Evolutionary conservation across 2,797 vertebrate species (phyloP), one percentile per base, ranked within the genome.

Genomic region (Danio tinwini): DNA sequence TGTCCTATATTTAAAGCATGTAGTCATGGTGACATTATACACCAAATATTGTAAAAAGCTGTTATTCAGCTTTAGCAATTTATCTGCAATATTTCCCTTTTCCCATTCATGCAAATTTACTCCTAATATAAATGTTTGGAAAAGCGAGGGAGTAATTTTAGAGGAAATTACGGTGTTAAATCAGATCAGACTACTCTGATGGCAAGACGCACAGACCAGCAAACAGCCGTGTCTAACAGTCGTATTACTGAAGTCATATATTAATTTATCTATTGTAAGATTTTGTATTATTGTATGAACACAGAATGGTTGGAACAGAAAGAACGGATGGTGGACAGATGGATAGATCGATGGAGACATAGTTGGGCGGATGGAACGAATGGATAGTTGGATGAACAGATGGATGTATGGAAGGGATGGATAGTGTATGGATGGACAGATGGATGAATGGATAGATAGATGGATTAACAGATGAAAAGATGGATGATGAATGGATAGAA

Each of bases 141-240:
- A 49, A 72, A 29, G 0, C 11, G 5, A 55, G n/a, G 68, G 37
- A 42, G 65, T 70, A 5, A 45, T 78, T 78, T 29, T 4, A 52
- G 56, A 70, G 56, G 76, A 78, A 62, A 78, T 78, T 1, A 62
- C 42, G 44, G 13, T 69, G 11, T 69, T 21, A 78, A 52, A 71
- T 62, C 14, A 29, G 10, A 16, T 62, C 63, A 37, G 62, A 45
- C 19, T 45, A 52, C 37, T 63, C 45, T 10, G n/a, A 21, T 7
- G 16, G 14, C 11, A 58, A 58, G 44, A n/a, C 39, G 40, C 52
- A 16, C 13, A 53, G 5, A 64, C 45, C 12, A 44, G 9, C 49
- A 16, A 47, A 39, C 14, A 14, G 37, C 61, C n/a, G 47, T 63
- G 29, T 52, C 19, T 17, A 13, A 17, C 50, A 53, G 17, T 49